Percentiles rank a stretch among this genome's conserved stretches.
phyloP scores from a whole-genome alignment of 1,140 invertebrate genomes.

The Heliothis subflexa region DNA sequence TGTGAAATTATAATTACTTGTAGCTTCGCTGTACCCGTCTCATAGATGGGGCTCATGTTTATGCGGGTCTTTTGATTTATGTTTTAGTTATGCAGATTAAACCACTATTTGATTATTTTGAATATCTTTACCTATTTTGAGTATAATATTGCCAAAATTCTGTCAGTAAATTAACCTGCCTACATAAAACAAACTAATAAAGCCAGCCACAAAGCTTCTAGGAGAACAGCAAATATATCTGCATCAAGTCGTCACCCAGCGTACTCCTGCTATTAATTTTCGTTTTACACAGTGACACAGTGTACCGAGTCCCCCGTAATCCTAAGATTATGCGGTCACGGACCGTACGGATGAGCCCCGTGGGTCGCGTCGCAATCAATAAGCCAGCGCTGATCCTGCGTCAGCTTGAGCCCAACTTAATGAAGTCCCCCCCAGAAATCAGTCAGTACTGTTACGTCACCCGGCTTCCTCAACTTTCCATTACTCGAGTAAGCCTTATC shows the following conservation, averaged over 20 bases:
- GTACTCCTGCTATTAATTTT: constrained; percentile 48
- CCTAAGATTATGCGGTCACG: constrained; percentile 54
- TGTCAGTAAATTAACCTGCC: background rate
- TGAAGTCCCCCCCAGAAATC: constrained; percentile 47
- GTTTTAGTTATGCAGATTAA: background rate
- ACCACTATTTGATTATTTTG: background rate
- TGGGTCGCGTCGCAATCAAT: constrained; percentile 53
- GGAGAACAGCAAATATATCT: constrained; percentile 29
- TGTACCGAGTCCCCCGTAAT: constrained; percentile 56
- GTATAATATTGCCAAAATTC: too few relatives aligned
- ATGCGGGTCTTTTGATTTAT: too few relatives aligned
- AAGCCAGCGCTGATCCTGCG: constrained; percentile 48
- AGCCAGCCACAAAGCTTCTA: constrained; percentile 8
- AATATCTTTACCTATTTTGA: background rate
- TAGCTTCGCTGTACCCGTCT: background rate
- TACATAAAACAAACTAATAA: background rate
- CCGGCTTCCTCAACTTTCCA: constrained; percentile 33
- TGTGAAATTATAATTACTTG: background rate
- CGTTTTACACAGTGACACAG: constrained; percentile 48
- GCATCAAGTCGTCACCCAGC: constrained; percentile 14
- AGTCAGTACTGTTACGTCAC: constrained; percentile 18
- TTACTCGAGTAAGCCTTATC: constrained; percentile 43
- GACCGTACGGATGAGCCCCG: constrained; percentile 38
- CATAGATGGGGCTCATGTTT: too few relatives aligned
- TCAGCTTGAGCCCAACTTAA: constrained; percentile 52